Evolutionary conservation across 2,797 vertebrate species (phyloP), one percentile per base, ranked within the genome.

Genomic region (Dipus sagitta): DNA sequence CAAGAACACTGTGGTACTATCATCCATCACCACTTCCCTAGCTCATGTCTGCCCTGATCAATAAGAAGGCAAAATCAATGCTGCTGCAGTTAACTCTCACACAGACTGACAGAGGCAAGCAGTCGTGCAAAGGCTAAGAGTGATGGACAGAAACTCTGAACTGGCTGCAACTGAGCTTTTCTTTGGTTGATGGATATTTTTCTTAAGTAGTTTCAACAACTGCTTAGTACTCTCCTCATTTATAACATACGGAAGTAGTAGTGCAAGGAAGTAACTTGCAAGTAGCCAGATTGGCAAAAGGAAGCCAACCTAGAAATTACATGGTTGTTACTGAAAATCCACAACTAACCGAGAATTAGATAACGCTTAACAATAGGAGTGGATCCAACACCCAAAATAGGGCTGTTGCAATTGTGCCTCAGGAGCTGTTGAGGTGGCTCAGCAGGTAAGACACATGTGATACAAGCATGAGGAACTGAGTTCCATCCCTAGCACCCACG

Each of bases 31-130:
- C 77, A 2, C 58, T 90, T 94, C 58, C 65, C 86, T 74, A 83
- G 91, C 80, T 72, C 71, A 24, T 9, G 14, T 88, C 93, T 93
- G 26, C 76, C 52, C 38, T 76, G 62, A 92, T 96, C 95, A 93
- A 86, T 95, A 88, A 80, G 82, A 90, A 93, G 64, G 72, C 26
- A 83, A 82, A 96, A 94, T 94, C 82, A 0, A 96, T 97, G 93
- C 12, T 26, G 90, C 75, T 72, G 85, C 82, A 0, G 52, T 71
- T 92, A 88, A 90, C 86, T 84, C 42, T 94, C 93, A 78, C 88
- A 80, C 32, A 47, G 30, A 70, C 62, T 26, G 75, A 88, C 83
- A 80, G 83, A 80, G 54, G 83, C 32, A 24, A 52, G 62, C 54
- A 26, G 72, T 30, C 90, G 38, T 76, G 26, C 26, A 74, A 92